Evolutionary conservation across 64 coral and sea anemone species (phyloP), one percentile per base, ranked within the genome.

Genomic region (Dendrophyllia cribrosa): DNA sequence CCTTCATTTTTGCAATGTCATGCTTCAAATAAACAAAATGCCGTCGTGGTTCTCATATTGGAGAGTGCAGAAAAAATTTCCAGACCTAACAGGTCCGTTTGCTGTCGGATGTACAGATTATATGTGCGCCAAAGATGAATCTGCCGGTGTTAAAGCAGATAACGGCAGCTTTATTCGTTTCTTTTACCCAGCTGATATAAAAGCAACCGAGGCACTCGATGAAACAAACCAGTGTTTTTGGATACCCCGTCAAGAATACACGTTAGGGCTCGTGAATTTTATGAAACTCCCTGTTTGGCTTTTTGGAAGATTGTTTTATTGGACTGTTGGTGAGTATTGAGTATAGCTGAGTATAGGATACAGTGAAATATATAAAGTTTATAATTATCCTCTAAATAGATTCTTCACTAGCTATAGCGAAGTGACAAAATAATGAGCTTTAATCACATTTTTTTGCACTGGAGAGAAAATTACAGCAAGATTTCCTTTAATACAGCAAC

Each of bases 41-140:
- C 61, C 92, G n/a, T 19, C 88, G 17, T 97, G 88, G 95, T 91
- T 91, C 59, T 94, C 91, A 48, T 94, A 80, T 46, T 94, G 87
- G 48, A 94, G 92, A 83, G 69, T 53, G 11, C 68, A 92, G 19
- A 78, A 76, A 62, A 66, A 58, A 49, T 51, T 97, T 8, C 87
- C 89, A 22, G 81, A 78, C 20, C 87, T 82, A 20, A 88, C 95
- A 0, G 95, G 95, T 3, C 92, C 88, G 22, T 90, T 91, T 44
- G 14, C 52, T 59, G 95, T 97, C 2, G 95, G 95, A 0, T 97
- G 95, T 52, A 87, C 83, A 7, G 95, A 97, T 79, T 94, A 87
- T 46, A 97, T 97, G 92, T 97, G 91, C 43, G 77, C 53, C 13
- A 15, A 67, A 53, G 43, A 79, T 46, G 88, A 75, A 20, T 23